Base-by-base conservation (phyloP, 2,888 invertebrate genomes). In the Seira sanloemensis region DNA sequence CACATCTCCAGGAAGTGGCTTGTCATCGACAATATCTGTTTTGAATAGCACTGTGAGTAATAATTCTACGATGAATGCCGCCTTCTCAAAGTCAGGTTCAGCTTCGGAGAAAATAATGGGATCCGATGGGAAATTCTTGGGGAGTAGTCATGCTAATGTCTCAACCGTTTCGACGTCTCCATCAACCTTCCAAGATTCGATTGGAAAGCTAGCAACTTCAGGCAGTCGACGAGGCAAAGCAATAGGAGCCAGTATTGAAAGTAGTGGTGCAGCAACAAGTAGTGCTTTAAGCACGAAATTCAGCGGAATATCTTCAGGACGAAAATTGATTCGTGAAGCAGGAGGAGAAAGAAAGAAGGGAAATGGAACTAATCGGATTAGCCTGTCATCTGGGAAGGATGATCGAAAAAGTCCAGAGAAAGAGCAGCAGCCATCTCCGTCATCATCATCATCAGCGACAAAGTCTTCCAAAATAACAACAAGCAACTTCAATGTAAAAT, bases 331-430 rank as follows among this genome's bases (percentile, higher is more conserved):
- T 80, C 83, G 83, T 12, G 84, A 86, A 21, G 69, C 68, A 27
- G 62, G 62, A 78, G 77, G 77, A 26, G 77, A 78, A 27, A 76
- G 74, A 74, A 81, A 77, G 80, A 83, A 83, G 50, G 78, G 78
- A 73, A 84, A 69, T 84, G 84, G 84, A 74, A 80, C 46, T 86
- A 83, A 86, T 86, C 86, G 86, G 86, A 86, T 86, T 83, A 84
- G 74, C 37, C 21, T 84, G 78, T 78, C 84, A 84, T 74, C 74
- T 74, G 84, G 78, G 78, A 86, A 84, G 80, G 73, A 83, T 83
- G 86, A 86, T 77, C 79, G 86, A 77, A 86, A 86, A 77, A 83
- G 83, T 71, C 79, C 79, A 68, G 86, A 86, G 54, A 86, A 83
- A 46, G 83, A 83, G 37, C 83, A 72, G 75, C 83, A 77, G 58